phyloP scores from a whole-genome alignment of 2,797 vertebrate species.

The Bradypus variegatus region DNA sequence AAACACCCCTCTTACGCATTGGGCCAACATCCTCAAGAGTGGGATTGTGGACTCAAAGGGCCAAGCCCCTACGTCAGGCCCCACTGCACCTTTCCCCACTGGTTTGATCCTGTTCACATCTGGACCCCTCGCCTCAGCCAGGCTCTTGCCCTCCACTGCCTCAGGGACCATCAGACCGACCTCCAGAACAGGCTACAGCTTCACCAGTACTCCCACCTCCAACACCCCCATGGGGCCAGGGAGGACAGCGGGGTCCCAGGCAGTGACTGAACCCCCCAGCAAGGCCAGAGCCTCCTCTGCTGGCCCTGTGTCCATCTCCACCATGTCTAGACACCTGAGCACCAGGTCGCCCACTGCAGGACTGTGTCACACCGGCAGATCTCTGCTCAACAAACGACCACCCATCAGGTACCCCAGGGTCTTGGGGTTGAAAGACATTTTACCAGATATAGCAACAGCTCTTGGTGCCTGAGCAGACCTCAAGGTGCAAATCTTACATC shows the following conservation, averaged over 20 bases:
- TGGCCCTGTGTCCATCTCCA: background rate
- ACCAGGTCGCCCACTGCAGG: background rate
- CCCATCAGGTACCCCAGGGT: conserved; percentile 45
- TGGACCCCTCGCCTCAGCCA: conserved; percentile 13
- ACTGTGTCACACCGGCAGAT: background rate
- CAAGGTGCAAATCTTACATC: background rate
- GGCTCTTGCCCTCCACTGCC: background rate
- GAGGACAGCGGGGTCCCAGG: background rate
- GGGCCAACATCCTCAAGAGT: background rate
- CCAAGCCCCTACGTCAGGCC: background rate
- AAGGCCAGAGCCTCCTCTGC: background rate
- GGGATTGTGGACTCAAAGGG: background rate
- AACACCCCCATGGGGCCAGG: background rate
- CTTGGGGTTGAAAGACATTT: background rate
- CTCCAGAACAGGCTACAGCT: background rate
- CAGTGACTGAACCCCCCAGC: background rate
- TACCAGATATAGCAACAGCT: background rate
- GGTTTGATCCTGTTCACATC: background rate
- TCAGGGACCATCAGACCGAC: background rate
- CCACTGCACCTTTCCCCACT: background rate
- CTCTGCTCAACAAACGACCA: conserved; percentile 19
- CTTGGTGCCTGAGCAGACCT: background rate
- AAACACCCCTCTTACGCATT: background rate
- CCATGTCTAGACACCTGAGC: background rate
- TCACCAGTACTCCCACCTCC: background rate